Evolutionary conservation across 2,888 invertebrate genomes (phyloP).

Genomic region (Papilio demoleus): DNA sequence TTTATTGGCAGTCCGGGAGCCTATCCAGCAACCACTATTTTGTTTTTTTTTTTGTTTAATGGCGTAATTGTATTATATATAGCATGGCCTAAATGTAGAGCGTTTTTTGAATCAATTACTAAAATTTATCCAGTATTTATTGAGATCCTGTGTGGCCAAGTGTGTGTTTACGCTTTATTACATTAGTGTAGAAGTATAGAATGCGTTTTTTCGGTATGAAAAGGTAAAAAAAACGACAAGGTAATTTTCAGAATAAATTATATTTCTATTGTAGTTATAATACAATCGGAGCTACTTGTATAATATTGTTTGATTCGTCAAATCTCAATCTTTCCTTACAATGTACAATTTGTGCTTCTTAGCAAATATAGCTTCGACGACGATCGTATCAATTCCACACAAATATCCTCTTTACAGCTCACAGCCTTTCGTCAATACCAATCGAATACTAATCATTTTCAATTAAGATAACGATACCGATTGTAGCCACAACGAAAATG

Average conservation of each 20-base stretch:
- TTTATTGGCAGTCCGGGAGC: too few species aligned
- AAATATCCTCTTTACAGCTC: constrained; percentile 52
- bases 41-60: too few species aligned
- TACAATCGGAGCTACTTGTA: constrained; percentile 66
- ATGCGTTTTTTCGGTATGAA: too few species aligned
- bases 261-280: constrained; percentile 76
- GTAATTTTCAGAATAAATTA: constrained; percentile 75
- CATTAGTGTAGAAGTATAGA: not conserved
- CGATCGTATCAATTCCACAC: constrained; percentile 54
- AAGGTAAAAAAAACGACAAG: constrained; percentile 43
- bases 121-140: too few species aligned
- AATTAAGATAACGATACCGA: constrained; percentile 43
- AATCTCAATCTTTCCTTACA: constrained; percentile 70
- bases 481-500: constrained; percentile 46
- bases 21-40: too few species aligned
- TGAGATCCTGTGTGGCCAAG: too few species aligned
- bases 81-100: too few species aligned
- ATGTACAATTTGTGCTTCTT: constrained; percentile 77
- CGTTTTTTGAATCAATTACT: too few species aligned
- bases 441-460: constrained; percentile 46
- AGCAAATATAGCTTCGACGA: constrained; percentile 52
- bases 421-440: constrained; percentile 52
- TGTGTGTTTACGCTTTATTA: too few species aligned
- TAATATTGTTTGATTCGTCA: constrained; percentile 75
- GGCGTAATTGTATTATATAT: too few species aligned